These are phyloP conservation scores for Orthonevra nobilis DNA, from an alignment of 2,888 invertebrate genomes.

Conservation along the genomic window DNA sequence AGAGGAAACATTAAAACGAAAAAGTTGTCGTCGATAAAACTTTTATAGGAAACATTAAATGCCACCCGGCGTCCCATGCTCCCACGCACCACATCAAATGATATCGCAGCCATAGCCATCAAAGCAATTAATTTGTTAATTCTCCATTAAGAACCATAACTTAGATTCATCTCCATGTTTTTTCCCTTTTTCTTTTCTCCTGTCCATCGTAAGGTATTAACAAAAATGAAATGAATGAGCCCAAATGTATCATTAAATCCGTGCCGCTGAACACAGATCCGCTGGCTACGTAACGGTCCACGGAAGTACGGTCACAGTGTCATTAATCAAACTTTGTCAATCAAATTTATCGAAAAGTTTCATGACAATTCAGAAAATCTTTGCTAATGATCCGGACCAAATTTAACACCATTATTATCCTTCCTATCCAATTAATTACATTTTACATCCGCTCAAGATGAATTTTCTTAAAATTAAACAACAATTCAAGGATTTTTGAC, in stretches of 20 bases:
- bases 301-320: not conserved
- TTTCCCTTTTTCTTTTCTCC: not conserved
- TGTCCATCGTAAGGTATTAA: not conserved
- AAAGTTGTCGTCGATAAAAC: slow-evolving; percentile 35
- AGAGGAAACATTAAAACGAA: slow-evolving; percentile 25
- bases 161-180: slow-evolving; percentile 15
- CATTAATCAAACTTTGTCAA: slow-evolving; percentile 62
- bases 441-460: slow-evolving; percentile 3
- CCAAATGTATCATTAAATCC: slow-evolving; percentile 34
- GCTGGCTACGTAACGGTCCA: slow-evolving; percentile 1
- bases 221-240: slow-evolving; percentile 18
- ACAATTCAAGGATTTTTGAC: slow-evolving; percentile 7
- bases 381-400: slow-evolving; percentile 40
- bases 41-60: slow-evolving; percentile 33
- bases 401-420: slow-evolving; percentile 44
- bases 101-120: slow-evolving; percentile 35
- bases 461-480: slow-evolving; percentile 8
- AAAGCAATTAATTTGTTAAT: slow-evolving; percentile 54
- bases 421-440: slow-evolving; percentile 42
- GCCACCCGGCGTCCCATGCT: not conserved
- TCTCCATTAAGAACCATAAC: slow-evolving; percentile 34
- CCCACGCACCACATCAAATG: slow-evolving; percentile 12
- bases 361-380: slow-evolving; percentile 38
- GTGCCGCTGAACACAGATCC: not conserved
- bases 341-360: slow-evolving; percentile 53